Evolutionary conservation across 2,113 vertebrate species (phyloP), one percentile per base, ranked within the genome.

Genomic region (Acrocephalus kingi): DNA sequence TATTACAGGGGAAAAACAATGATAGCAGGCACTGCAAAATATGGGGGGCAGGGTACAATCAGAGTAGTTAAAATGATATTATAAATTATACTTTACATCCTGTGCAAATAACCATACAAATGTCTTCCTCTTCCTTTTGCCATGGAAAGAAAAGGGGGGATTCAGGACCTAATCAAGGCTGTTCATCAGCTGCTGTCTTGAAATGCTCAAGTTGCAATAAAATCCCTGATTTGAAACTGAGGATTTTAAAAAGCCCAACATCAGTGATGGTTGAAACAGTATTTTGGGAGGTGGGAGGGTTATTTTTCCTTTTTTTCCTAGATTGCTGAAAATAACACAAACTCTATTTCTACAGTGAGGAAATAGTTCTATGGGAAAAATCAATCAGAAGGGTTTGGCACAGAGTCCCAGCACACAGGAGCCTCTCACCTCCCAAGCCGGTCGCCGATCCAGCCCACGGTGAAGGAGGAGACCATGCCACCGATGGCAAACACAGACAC

Each of bases 401-500:
- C 4, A 4, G 3, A 45, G 48, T 49, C 30, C 4, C 24, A 55
- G 66, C 75, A 28, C 62, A 9, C 41, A 7, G 0, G 13, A 55
- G 67, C 25, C 41, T 39, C 98, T 77, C 96, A 99, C 99, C 99
- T 99, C 67, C 99, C 99, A 83, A 98, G 98, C 64, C 96, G 96
- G 97, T 99, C 98, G 7, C 98, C 98, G 27, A 99, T 97, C 98
- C 98, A 99, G 52, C 99, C 99, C 87, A 99, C 99, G 37, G 99
- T 98, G 97, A 99, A 99, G 43, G 99, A 99, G 8, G 99, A 99
- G 31, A 99, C 22, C 98, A 99, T 98, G 39, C 99, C 99, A 0
- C 99, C 99, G 0, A 99, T 21, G 54, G 99, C 98, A 61, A 99
- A 99, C 95, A 98, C 97, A 1, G 99, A 98, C 79, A 99, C 99